These are phyloP conservation scores for Spea bombifrons DNA, from an alignment of 2,113 vertebrate genomes.

Conservation along the genomic window DNA sequence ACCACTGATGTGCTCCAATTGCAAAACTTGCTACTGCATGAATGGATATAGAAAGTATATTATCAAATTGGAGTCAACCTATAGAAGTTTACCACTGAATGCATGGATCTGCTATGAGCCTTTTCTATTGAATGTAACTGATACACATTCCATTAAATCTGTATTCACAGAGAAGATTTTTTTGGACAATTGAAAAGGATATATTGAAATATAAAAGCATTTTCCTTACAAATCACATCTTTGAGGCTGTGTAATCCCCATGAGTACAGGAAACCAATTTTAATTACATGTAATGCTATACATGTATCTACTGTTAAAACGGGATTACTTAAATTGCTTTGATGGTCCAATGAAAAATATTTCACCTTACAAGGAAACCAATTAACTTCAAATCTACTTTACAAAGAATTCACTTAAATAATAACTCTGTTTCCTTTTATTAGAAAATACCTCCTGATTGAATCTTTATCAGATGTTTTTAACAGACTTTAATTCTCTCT, in stretches of 20 bases:
- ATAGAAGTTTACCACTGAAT: too few species aligned
- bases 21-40: too few species aligned
- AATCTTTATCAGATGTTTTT: not conserved
- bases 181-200: not conserved
- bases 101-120: too few species aligned
- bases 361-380: slow-evolving; percentile 18
- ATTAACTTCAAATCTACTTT: not conserved
- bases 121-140: too few species aligned
- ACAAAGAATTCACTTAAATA: not conserved
- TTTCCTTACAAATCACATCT: not conserved
- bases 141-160: too few species aligned
- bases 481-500: not conserved
- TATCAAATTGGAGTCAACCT: too few species aligned
- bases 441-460: not conserved
- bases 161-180: too few species aligned
- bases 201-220: not conserved
- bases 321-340: not conserved
- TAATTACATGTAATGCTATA: not conserved
- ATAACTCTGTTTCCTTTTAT: not conserved
- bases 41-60: too few species aligned
- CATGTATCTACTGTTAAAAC: not conserved
- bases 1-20: too few species aligned
- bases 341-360: slow-evolving; percentile 23
- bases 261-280: not conserved
- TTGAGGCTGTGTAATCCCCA: not conserved